Evolutionary conservation across 2,113 vertebrate species (phyloP), one percentile per base, ranked within the genome.

Genomic region (Syngnathus floridae): DNA sequence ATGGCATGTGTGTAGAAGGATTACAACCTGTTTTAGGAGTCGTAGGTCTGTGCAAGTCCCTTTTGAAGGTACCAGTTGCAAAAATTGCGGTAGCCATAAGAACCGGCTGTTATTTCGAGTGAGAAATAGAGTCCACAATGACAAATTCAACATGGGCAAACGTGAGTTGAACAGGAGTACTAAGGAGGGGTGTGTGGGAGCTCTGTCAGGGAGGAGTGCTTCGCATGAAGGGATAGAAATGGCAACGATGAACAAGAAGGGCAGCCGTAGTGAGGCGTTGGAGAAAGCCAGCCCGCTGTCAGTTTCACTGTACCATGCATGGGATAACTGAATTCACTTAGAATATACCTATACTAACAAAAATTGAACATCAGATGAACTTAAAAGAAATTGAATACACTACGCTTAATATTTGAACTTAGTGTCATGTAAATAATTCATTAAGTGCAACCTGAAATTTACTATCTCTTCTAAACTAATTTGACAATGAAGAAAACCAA

Each of bases 61-160:
- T 5, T 35, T 49, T 8, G 51, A 60, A 52, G 71, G 17, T 4
- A 10, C n/a, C 35, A 75, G 37, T 11, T 43, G 64, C 13, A 78
- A 79, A 62, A 82, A 85, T 6, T 38, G 43, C 1, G 35, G 7
- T 0, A 67, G n/a, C 17, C 80, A 75, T 49, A 70, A 74, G 58
- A 89, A 86, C 64, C 69, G 73, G 14, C 69, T 87, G 10, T 59
- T 72, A 0, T 71, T 90, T n/a, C 73, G 78, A 3, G 10, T 77
- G 35, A 83, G 82, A 67, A 91, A 91, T 70, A 77, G 84, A 56
- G 86, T 91, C 5, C 87, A 90, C 65, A 90, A 88, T 0, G 76
- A 87, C 6, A 86, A 84, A 16, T 19, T 79, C 26, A 79, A 55
- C 13, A 55, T 67, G 3, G 80, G 84, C 48, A 62, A 56, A 0